A percentile compares a stretch with the other conserved stretches of the same genome.
Evolutionary conservation across 2,888 invertebrate species (phyloP).

Genomic region (Megalurothrips usitatus): DNA sequence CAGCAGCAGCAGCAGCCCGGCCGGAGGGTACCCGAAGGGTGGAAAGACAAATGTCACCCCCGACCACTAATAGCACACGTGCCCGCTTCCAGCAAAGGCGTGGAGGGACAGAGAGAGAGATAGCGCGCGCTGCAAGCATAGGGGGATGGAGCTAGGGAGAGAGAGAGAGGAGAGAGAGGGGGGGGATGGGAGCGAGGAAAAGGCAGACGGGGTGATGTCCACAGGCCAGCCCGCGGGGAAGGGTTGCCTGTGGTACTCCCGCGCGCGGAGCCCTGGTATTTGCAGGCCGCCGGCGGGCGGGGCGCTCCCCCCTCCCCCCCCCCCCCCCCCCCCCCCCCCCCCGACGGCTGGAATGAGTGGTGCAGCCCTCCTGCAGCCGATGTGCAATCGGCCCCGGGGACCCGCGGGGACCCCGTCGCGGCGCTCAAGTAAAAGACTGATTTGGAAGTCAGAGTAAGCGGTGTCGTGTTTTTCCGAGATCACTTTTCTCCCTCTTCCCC

Average conservation of each 20-base stretch:
- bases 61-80: slow-evolving; percentile 11
- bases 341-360: too few relatives aligned
- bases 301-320: too few relatives aligned
- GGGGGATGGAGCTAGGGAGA: too few relatives aligned
- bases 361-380: too few relatives aligned
- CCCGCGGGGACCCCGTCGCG: too few relatives aligned
- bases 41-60: slow-evolving; percentile 21
- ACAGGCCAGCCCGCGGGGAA: background rate
- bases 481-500: background rate
- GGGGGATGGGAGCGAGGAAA: background rate
- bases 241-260: background rate
- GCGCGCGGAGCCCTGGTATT: background rate
- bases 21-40: too few relatives aligned
- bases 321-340: too few relatives aligned
- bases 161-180: background rate
- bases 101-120: background rate
- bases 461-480: background rate
- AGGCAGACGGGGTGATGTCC: background rate
- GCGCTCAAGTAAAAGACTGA: background rate
- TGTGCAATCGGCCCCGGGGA: too few relatives aligned
- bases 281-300: too few relatives aligned
- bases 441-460: background rate
- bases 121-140: background rate
- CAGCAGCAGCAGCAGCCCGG: background rate
- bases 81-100: background rate